phyloP scores from a whole-genome alignment of 2,888 invertebrate genomes.

The Cantharis lateralis region DNA sequence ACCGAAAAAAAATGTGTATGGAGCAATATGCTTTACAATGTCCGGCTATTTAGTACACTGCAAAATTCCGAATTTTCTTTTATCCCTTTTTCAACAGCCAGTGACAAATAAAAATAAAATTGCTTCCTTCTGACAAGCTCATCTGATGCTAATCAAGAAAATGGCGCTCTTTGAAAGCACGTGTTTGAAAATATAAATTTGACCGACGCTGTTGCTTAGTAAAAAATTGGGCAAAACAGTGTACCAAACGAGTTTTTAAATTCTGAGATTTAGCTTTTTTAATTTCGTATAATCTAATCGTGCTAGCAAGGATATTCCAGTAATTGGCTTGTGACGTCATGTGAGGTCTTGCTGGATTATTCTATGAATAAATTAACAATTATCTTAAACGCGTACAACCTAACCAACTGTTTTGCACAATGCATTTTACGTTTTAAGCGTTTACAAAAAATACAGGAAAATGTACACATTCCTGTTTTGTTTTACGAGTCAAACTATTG shows the following conservation, averaged over 20 bases:
- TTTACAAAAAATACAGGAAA: slow-evolving; percentile 2
- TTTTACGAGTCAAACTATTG: slow-evolving; percentile 4
- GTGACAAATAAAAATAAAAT: not conserved
- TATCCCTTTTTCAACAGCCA: not conserved
- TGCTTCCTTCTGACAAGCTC: too few relatives aligned
- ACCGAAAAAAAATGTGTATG: slow-evolving; percentile 24
- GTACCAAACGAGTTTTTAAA: slow-evolving; percentile 44
- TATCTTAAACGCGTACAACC: slow-evolving; percentile 48
- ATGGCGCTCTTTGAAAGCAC: not conserved
- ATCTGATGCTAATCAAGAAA: too few relatives aligned
- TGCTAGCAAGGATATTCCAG: slow-evolving; percentile 44
- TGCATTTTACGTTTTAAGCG: slow-evolving; percentile 14
- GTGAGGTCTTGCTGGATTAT: slow-evolving; percentile 44
- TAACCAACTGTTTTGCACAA: slow-evolving; percentile 32
- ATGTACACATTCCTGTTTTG: not conserved
- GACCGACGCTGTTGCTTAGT: not conserved
- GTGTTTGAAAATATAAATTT: not conserved
- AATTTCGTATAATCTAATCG: slow-evolving; percentile 49
- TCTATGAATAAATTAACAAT: slow-evolving; percentile 51
- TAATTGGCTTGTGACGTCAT: slow-evolving; percentile 48
- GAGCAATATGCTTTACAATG: slow-evolving; percentile 24
- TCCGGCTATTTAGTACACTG: slow-evolving; percentile 20
- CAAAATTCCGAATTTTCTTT: not conserved
- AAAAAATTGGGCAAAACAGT: slow-evolving; percentile 28
- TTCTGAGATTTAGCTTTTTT: slow-evolving; percentile 49